A percentile compares a stretch with the other conserved stretches of the same genome.
phyloP scores from a whole-genome alignment of 2,888 invertebrate genomes.

The Conops quadrifasciatus region DNA sequence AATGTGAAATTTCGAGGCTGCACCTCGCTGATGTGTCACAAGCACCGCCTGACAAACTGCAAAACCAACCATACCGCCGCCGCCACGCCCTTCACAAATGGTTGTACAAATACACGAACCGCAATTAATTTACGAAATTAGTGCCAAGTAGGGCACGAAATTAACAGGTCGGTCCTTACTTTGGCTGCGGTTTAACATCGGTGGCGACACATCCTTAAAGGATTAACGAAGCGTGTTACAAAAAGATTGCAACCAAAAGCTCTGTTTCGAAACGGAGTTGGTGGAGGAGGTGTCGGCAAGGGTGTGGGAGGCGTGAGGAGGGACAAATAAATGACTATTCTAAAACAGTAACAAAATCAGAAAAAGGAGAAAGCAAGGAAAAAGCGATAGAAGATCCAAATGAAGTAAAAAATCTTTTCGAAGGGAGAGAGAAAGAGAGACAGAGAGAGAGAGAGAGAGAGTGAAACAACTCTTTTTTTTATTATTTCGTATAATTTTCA shows the following conservation, averaged over 20 bases:
- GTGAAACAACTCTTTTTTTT: neutral
- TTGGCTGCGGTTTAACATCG: neutral
- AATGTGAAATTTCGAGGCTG: neutral
- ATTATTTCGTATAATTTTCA: too few relatives aligned
- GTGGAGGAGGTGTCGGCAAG: too few relatives aligned
- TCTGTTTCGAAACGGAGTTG: too few relatives aligned
- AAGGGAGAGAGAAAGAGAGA: neutral
- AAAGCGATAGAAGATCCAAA: neutral
- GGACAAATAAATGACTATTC: too few relatives aligned
- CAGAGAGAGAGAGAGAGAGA: neutral
- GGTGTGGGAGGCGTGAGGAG: too few relatives aligned
- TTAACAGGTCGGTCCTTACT: constrained; percentile 21
- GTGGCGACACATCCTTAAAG: neutral
- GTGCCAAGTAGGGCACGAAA: constrained; percentile 26
- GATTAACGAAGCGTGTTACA: neutral
- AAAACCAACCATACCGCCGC: neutral
- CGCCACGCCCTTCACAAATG: neutral
- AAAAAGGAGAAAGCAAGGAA: neutral
- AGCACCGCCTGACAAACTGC: neutral
- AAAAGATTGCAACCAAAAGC: neutral
- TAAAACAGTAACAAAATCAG: too few relatives aligned
- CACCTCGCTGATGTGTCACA: neutral
- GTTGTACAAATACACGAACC: neutral
- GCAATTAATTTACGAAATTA: constrained; percentile 32
- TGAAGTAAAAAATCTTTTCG: neutral